Conservation (phyloP, 2,888 invertebrate species). For the Diarsia brunnea region DNA sequence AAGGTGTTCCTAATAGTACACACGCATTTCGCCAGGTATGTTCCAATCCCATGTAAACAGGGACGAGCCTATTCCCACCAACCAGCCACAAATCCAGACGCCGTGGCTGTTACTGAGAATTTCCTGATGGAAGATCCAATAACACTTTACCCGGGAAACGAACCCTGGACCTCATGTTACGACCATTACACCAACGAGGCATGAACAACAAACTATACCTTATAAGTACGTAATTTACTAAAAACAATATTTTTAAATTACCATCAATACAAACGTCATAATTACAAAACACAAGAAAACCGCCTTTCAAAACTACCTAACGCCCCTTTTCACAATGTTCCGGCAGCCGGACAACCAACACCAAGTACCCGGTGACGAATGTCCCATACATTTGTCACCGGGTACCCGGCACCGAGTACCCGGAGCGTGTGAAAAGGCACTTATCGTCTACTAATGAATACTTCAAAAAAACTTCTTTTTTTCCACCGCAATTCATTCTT, state of each 20-base stretch:
- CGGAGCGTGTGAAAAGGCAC: conserved; percentile 25
- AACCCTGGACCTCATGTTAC: too few relatives aligned
- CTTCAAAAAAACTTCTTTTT: conserved; percentile 21
- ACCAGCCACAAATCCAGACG: too few relatives aligned
- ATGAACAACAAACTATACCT: background rate
- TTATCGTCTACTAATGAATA: conserved; percentile 18
- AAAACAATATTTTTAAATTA: background rate
- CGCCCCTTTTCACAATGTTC: background rate
- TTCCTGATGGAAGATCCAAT: too few relatives aligned
- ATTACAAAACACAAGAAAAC: background rate
- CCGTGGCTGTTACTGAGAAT: too few relatives aligned
- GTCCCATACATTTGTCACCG: conserved; percentile 12
- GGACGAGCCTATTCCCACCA: too few relatives aligned
- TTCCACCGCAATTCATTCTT: conserved; percentile 12
- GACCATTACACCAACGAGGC: too few relatives aligned
- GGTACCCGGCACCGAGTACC: background rate
- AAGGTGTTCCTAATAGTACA: too few relatives aligned
- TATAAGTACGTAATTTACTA: background rate
- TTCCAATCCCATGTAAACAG: too few relatives aligned
- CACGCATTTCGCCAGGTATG: too few relatives aligned
- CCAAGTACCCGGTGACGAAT: background rate
- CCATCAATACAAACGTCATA: background rate
- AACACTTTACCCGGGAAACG: too few relatives aligned
- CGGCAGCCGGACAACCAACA: background rate
- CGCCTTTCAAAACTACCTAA: background rate